Conservation (phyloP, 2,888 invertebrate genomes). For the Aquatica leii region DNA sequence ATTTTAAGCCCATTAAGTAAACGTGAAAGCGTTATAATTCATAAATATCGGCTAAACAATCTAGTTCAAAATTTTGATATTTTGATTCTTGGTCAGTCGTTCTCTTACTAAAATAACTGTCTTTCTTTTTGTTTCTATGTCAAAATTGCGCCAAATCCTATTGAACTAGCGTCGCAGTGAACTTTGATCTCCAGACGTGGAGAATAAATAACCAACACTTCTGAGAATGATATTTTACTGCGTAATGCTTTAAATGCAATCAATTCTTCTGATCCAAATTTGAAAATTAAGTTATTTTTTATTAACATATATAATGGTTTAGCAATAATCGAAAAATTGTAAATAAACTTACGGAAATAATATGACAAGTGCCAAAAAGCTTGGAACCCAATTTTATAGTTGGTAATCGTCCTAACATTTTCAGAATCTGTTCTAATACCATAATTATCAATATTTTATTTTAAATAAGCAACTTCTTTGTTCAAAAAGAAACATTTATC, state of each 20-base stretch:
- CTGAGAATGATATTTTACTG: neutral
- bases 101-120: neutral
- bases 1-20: neutral
- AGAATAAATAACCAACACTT: slow-evolving; percentile 2
- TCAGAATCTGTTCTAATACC: neutral
- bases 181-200: neutral
- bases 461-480: neutral
- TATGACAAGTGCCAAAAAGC: neutral
- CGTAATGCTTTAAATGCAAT: neutral
- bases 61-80: neutral
- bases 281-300: neutral
- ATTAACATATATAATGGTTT: slow-evolving; percentile 1
- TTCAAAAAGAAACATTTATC: slow-evolving; percentile 11
- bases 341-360: slow-evolving; percentile 7
- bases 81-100: slow-evolving; percentile 1
- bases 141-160: neutral
- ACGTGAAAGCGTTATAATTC: neutral
- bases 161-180: neutral
- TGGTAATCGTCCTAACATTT: neutral
- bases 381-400: neutral
- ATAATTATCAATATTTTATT: too few relatives aligned
- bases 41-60: neutral
- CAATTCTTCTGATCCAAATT: neutral
- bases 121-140: neutral
- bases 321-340: neutral